Conservation (phyloP, 1,140 invertebrate genomes). For the Bactericera cockerelli region DNA sequence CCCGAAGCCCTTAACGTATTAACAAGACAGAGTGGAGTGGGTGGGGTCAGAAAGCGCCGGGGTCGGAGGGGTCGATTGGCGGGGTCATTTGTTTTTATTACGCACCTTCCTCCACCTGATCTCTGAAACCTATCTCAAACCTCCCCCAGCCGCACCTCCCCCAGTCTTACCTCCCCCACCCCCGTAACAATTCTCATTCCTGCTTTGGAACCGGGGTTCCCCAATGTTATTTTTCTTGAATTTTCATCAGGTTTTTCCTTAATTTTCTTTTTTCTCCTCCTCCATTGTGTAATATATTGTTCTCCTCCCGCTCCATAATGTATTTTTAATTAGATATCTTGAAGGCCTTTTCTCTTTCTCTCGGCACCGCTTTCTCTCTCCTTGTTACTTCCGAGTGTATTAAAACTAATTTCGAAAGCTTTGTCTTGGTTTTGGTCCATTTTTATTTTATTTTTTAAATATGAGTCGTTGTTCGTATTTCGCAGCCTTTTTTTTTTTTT, state of each 20-base stretch:
- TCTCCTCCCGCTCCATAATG: not conserved
- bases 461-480: no score
- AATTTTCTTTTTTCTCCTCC: slow-evolving; percentile 2
- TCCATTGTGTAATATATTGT: not conserved
- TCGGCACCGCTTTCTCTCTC: not conserved
- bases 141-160: no score
- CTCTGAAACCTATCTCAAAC: no score
- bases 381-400: not conserved
- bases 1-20: no score
- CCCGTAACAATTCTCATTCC: no score
- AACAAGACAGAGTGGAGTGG: no score
- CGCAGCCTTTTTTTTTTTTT: no score
- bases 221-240: slow-evolving; percentile 7
- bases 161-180: no score
- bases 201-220: not conserved
- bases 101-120: not conserved
- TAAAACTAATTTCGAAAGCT: not conserved
- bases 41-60: not conserved
- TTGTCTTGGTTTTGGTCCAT: no score
- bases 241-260: not conserved
- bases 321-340: slow-evolving; percentile 7
- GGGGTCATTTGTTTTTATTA: slow-evolving; percentile 7
- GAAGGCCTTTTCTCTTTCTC: not conserved
- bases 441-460: no score
- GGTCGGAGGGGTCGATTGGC: not conserved